Evolutionary conservation across 2,113 vertebrate species (phyloP).

Genomic region (Leptodactylus fuscus): DNA sequence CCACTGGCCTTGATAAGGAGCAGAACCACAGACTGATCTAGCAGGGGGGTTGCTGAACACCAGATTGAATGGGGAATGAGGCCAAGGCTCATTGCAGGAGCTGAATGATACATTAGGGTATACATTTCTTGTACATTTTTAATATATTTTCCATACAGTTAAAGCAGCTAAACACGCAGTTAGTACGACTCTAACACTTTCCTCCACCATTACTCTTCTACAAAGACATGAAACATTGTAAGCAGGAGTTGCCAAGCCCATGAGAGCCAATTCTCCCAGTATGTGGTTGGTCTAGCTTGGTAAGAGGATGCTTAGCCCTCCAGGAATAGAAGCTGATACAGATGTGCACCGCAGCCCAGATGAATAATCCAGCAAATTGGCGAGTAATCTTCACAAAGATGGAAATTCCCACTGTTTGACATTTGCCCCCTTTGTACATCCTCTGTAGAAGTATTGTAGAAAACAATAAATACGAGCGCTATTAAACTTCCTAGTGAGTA

Average conservation of each 20-base stretch:
- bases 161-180: no score
- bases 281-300: neutral
- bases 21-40: no score
- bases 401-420: conserved; percentile 26
- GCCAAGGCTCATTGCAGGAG: no score
- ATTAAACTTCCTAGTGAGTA: conserved; percentile 5
- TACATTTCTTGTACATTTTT: no score
- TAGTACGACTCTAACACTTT: neutral
- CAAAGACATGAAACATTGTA: neutral
- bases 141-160: no score
- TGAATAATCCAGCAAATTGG: conserved; percentile 16
- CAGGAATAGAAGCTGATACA: neutral
- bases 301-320: neutral
- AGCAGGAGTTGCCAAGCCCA: neutral
- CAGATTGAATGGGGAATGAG: no score
- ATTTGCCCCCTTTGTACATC: conserved; percentile 34
- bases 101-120: no score
- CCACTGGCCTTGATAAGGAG: no score
- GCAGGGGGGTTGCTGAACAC: no score
- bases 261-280: neutral
- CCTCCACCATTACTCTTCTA: neutral
- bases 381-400: conserved; percentile 9
- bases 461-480: conserved; percentile 34
- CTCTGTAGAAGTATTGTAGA: conserved; percentile 15
- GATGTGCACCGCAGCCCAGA: neutral